Conservation (phyloP, 2,797 vertebrate genomes). For the Sebastes paucispinis region DNA sequence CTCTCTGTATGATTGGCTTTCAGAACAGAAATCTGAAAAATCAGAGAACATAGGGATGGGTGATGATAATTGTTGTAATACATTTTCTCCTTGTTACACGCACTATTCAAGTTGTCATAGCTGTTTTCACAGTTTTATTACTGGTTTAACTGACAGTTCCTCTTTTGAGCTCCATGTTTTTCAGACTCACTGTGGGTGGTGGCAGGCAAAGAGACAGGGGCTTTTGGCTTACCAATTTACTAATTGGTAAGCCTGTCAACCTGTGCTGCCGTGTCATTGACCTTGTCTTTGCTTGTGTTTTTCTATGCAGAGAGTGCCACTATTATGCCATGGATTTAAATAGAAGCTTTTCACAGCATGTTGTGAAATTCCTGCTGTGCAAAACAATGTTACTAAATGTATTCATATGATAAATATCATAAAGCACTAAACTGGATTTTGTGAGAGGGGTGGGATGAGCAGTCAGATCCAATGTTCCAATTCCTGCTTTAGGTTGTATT, state of each 20-base stretch:
- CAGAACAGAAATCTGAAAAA: not conserved
- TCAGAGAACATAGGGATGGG: not conserved
- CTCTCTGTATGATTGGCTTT: not conserved
- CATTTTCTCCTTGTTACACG: conserved; percentile 4
- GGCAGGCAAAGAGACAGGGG: not conserved
- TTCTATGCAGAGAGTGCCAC: conserved; percentile 10
- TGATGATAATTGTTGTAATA: conserved; percentile 21
- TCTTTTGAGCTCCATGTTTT: conserved; percentile 8
- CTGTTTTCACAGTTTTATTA: conserved; percentile 10
- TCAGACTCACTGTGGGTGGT: conserved; percentile 1
- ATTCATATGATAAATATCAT: not conserved
- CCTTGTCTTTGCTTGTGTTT: conserved; percentile 51
- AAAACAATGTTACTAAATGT: conserved; percentile 10
- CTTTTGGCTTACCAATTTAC: conserved; percentile 35
- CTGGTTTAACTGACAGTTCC: conserved; percentile 24
- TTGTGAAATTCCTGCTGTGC: not conserved
- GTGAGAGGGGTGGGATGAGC: not conserved
- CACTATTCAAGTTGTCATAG: conserved; percentile 1
- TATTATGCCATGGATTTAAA: not conserved
- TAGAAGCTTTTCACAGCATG: conserved; percentile 19
- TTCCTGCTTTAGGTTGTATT: not conserved
- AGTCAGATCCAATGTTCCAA: not conserved
- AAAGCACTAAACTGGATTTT: not conserved
- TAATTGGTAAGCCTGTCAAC: conserved; percentile 51
- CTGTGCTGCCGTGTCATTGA: conserved; percentile 40